Conservation (phyloP, 2,888 invertebrate genomes). For the Mythimna loreyi region DNA sequence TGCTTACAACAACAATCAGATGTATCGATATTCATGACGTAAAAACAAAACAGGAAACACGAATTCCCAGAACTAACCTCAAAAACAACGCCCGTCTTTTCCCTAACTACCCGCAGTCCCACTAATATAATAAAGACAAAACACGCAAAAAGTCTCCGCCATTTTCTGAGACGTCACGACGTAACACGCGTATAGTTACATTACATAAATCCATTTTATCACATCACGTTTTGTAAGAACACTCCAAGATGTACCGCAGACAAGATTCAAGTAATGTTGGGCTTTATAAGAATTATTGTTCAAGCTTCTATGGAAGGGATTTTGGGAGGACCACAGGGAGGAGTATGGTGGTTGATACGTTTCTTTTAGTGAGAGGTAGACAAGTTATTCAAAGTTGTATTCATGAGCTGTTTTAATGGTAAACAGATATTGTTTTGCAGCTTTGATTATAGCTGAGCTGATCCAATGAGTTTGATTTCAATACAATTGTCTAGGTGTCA, state of each 20-base stretch:
- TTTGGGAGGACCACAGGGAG: slow-evolving; percentile 20
- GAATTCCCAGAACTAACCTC: not conserved
- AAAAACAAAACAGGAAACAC: slow-evolving; percentile 9
- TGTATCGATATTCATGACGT: too few relatives aligned
- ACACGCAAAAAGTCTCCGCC: slow-evolving; percentile 32
- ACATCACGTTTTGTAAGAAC: slow-evolving; percentile 58
- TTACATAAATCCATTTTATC: slow-evolving; percentile 57
- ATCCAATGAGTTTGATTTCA: too few relatives aligned
- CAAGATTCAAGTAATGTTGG: slow-evolving; percentile 66
- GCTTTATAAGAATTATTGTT: slow-evolving; percentile 65
- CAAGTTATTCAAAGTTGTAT: too few relatives aligned
- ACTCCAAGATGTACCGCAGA: slow-evolving; percentile 46
- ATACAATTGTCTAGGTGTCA: too few relatives aligned
- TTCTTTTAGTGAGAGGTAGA: not conserved
- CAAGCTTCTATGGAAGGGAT: slow-evolving; percentile 12
- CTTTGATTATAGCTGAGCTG: too few relatives aligned
- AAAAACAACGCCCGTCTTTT: slow-evolving; percentile 2
- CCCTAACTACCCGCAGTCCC: slow-evolving; percentile 1
- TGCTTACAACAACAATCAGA: too few relatives aligned
- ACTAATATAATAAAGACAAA: slow-evolving; percentile 49
- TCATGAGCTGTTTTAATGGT: too few relatives aligned
- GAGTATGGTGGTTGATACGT: not conserved
- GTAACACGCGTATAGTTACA: slow-evolving; percentile 38
- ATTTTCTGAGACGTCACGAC: slow-evolving; percentile 34
- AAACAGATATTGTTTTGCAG: too few relatives aligned